Base-by-base conservation (phyloP, 2,113 vertebrate genomes). In the Halcyon senegalensis region DNA sequence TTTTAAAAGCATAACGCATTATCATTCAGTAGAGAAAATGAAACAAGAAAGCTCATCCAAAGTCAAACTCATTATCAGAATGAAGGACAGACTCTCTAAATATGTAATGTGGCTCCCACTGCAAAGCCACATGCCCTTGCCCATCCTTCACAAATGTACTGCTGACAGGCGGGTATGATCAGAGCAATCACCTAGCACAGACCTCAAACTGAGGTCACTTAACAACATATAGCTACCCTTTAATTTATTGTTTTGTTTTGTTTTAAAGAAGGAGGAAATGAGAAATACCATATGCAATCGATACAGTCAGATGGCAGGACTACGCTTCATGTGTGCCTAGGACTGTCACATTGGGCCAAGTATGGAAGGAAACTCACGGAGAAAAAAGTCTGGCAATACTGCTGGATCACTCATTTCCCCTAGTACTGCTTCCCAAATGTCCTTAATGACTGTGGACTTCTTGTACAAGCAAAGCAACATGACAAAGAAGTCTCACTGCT, bases 101-200 rank as follows among this genome's bases (percentile, higher is more conserved):
- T 31, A 15, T 2, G 12, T 37, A 46, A 82, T 1, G 1, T 0
- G 1, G 31, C 46, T 81, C 46, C 31, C 16, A 35, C 15, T 30
- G 9, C 66, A 86, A 72, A 77, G 41, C 70, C 43, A 37, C n/a
- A 17, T 2, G 66, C 46, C 24, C 76, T 41, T 68, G 35, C 25
- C 44, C 41, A 50, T 7, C 44, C 0, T 43, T 53, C 62, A 80
- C 56, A 69, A 58, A 43, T 2, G 10, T 31, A 21, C 17, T 64
- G 67, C 77, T 84, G 56, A 75, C 21, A 75, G 43, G 19, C 46
- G 28, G 41, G 13, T 16, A 43, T 1, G 5, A 55, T 28, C 53
- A 90, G 44, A 75, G 44, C 56, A 44, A 30, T 16, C 37, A 23
- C 16, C 6, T 63, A 46, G 56, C 50, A 31, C 51, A 48, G 74